phyloP scores from a whole-genome alignment of 2,113 vertebrate genomes.

The Sebastes schlegelii region DNA sequence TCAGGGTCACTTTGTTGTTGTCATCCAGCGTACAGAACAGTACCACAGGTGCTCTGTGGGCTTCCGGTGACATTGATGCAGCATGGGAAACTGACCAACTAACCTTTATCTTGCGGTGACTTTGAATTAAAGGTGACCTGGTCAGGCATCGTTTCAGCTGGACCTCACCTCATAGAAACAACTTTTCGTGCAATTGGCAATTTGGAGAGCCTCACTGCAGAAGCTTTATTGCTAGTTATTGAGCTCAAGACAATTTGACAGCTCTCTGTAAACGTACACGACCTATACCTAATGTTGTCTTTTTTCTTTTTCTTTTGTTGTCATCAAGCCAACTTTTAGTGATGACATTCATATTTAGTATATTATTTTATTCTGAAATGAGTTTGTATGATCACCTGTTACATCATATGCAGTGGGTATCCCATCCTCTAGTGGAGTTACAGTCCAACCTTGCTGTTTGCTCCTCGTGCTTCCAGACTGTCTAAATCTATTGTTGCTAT shows the following conservation, averaged over 20 bases:
- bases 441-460: conserved; percentile 24
- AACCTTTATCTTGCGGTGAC: conserved; percentile 23
- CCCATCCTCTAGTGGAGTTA: conserved; percentile 10
- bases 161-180: conserved; percentile 7
- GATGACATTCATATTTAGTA: neutral
- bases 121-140: conserved; percentile 43
- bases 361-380: neutral
- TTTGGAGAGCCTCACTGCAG: neutral
- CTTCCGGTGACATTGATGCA: conserved; percentile 19
- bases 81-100: conserved; percentile 12
- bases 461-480: conserved; percentile 29
- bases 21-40: neutral
- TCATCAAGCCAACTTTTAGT: neutral
- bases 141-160: conserved; percentile 11
- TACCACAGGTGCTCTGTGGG: neutral
- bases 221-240: neutral
- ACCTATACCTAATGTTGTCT: neutral
- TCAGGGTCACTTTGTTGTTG: conserved; percentile 7
- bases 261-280: neutral
- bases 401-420: neutral
- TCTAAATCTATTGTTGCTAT: conserved; percentile 70
- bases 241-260: neutral
- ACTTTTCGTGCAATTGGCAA: neutral
- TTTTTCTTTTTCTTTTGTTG: neutral
- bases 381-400: conserved; percentile 16